Evolutionary conservation across 2,113 vertebrate species (phyloP).

Genomic region (Morone saxatilis): DNA sequence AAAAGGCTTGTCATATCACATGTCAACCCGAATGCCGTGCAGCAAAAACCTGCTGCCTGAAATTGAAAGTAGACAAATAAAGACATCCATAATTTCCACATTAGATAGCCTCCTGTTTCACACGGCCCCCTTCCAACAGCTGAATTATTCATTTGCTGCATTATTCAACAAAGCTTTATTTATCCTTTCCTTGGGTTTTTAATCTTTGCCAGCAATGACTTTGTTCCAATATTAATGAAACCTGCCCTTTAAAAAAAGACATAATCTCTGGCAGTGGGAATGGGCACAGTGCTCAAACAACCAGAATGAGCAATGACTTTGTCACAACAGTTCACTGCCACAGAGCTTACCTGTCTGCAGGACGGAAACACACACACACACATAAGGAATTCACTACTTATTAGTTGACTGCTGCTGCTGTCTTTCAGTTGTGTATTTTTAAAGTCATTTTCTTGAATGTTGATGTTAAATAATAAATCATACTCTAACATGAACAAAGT

Average conservation of each 20-base stretch:
- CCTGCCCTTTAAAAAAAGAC: slow-evolving; percentile 67
- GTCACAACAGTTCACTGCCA: slow-evolving; percentile 35
- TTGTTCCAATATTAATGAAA: slow-evolving; percentile 78
- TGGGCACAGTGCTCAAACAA: slow-evolving; percentile 6
- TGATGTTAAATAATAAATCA: slow-evolving; percentile 1
- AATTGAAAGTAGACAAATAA: slow-evolving; percentile 42
- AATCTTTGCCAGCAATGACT: slow-evolving; percentile 70
- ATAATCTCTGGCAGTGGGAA: slow-evolving; percentile 40
- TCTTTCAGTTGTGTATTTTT: not conserved
- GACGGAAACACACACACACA: slow-evolving; percentile 27
- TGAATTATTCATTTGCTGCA: slow-evolving; percentile 73
- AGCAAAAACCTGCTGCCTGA: slow-evolving; percentile 11
- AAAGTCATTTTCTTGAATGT: not conserved
- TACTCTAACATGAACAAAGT: not conserved
- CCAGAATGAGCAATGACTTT: slow-evolving; percentile 40
- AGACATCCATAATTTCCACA: slow-evolving; percentile 48
- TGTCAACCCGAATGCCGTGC: not conserved
- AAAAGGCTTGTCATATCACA: slow-evolving; percentile 25
- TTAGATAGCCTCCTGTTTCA: slow-evolving; percentile 40
- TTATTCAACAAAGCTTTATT: slow-evolving; percentile 77
- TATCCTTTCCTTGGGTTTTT: slow-evolving; percentile 71
- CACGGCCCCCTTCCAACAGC: not conserved
- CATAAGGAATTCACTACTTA: not conserved
- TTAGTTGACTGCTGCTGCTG: not conserved
- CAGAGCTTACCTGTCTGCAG: slow-evolving; percentile 11